These are phyloP conservation scores for Isurus oxyrinchus DNA, from an alignment of 2,113 vertebrate species.

Conservation along the genomic window DNA sequence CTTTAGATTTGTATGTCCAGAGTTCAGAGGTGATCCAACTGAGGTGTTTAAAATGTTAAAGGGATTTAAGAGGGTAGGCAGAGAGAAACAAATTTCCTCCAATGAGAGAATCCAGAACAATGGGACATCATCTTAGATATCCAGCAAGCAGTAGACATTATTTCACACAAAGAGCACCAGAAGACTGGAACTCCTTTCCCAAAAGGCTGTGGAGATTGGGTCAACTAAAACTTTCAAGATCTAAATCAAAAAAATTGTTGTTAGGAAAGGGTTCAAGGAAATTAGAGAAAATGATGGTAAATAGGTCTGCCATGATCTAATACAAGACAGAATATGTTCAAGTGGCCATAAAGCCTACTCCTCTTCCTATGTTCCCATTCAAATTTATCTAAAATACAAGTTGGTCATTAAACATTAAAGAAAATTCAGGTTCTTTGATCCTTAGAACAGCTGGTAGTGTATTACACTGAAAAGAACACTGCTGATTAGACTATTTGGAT, in stretches of 20 bases:
- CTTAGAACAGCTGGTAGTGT: background rate
- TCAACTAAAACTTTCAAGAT: background rate
- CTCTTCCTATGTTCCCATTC: background rate
- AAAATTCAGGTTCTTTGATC: background rate
- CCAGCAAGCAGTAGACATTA: background rate
- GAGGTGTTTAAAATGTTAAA: background rate
- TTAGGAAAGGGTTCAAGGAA: background rate
- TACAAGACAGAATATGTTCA: background rate
- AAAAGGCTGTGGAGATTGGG: background rate
- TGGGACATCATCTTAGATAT: background rate
- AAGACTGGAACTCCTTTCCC: background rate
- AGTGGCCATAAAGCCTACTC: background rate
- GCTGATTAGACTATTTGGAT: background rate
- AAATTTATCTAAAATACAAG: background rate
- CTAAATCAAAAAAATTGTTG: background rate
- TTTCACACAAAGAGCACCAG: background rate
- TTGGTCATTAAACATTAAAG: background rate
- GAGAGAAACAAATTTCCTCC: background rate
- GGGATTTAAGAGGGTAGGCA: background rate
- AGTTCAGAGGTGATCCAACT: background rate
- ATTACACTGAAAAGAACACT: background rate
- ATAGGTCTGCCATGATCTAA: background rate
- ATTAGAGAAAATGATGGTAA: background rate
- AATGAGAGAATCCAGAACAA: background rate
- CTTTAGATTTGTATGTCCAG: background rate